Evolutionary conservation across 2,113 vertebrate species (phyloP), one percentile per base, ranked within the genome.

Genomic region (Chamaetylas fuelleborni): DNA sequence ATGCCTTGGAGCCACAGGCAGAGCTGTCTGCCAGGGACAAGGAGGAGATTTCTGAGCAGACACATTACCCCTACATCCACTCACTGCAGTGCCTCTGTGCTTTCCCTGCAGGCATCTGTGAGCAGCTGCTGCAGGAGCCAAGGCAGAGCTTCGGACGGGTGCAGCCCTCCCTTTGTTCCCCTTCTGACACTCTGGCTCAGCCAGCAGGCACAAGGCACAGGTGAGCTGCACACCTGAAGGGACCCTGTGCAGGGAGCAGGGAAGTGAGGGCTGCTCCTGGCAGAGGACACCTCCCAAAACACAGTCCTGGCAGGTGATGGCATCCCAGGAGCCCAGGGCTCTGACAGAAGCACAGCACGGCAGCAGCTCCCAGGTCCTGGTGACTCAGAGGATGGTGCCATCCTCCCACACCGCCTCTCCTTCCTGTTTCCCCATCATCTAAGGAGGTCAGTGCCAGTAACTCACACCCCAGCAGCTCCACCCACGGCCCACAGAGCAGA

Each of bases 301-400:
- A 18, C 43, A 26, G 13, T 1, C 45, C 8, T 51, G 61, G 60
- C 50, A 62, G 79, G 33, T 2, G 61, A 8, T 3, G 50, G 26
- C 1, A 1, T 6, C 5, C 50, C 50, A 38, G 10, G n/a, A 53
- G 15, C 45, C 43, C 5, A 0, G 6, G 76, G 57, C 33, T 71
- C 24, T 1, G 33, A 12, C 9, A 73, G 47, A 31, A 33, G 5
- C 64, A 2, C 47, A 36, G 9, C 7, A 5, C 0, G 0, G 40
- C 19, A n/a, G 65, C 0, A 2, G 51, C 31, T 14, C 65, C 1
- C 5, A 78, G 50, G 57, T 12, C 18, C 58, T 14, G 23, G 53
- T 61, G 88, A 50, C 76, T 48, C 62, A 26, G 60, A 45, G 57
- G 10, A 36, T 15, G 43, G 56, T 31, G 57, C 24, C 26, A 13